A percentile compares a stretch with the other conserved stretches of the same genome.
Evolutionary conservation across 2,888 invertebrate genomes (phyloP).

Genomic region (Resseliella maxima): DNA sequence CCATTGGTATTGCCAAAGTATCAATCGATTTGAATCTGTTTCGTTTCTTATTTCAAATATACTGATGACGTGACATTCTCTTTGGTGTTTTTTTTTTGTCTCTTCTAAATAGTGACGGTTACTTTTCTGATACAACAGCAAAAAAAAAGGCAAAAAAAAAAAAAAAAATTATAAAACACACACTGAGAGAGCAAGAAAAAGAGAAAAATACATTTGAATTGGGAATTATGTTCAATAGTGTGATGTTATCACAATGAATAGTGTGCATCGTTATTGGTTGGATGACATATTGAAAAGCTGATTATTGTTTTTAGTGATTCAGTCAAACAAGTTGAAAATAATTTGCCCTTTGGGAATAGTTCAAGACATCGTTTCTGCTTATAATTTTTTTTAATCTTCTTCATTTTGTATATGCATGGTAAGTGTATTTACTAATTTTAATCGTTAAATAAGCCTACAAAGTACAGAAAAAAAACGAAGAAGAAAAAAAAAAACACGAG

Average conservation of each 20-base stretch:
- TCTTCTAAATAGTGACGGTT: background rate
- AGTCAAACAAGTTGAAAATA: background rate
- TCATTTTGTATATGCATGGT: slow-evolving; percentile 19
- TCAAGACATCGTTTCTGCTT: background rate
- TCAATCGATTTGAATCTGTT: background rate
- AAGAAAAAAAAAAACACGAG: background rate
- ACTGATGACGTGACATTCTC: slow-evolving; percentile 20
- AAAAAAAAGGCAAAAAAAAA: background rate
- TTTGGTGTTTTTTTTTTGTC: background rate
- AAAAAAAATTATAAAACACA: background rate
- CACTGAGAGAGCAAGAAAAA: background rate
- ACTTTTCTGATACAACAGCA: background rate
- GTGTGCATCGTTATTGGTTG: slow-evolving; percentile 4
- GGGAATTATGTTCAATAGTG: background rate
- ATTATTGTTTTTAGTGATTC: background rate
- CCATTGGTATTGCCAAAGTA: background rate
- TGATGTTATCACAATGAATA: slow-evolving; percentile 32
- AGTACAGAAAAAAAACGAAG: background rate
- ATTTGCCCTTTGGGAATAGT: slow-evolving; percentile 23
- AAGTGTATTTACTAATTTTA: too few species aligned
- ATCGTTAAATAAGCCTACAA: background rate
- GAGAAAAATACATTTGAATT: background rate
- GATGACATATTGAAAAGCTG: background rate
- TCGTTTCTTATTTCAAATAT: background rate
- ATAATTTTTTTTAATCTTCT: background rate